Evolutionary conservation across 2,797 vertebrate genomes (phyloP), one percentile per base, ranked within the genome.

Genomic region (Paguma larvata): DNA sequence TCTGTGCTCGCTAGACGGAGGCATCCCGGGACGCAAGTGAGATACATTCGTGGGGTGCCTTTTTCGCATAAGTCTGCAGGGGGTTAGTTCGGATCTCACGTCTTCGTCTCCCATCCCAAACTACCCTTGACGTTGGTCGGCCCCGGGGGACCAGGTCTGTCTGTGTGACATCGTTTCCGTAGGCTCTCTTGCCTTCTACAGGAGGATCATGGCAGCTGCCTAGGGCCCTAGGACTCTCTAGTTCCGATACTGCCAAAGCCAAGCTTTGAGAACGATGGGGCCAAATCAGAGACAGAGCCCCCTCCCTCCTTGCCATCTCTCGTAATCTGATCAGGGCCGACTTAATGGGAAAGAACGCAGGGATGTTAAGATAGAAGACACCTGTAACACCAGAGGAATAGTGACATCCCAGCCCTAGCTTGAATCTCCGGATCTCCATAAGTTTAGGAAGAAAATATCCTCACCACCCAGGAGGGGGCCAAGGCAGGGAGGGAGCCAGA

Each of bases 121-220:
- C 6, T 1, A 25, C 53, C 19, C 53, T 77, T 21, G 85, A 48
- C 0, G 0, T 9, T 4, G 9, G 65, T n/a, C 13, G 30, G 67
- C 34, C 27, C 30, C 46, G 9, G 16, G 32, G 38, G 19, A 13
- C 51, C 18, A 51, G 30, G 32, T 34, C 63, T 23, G 14, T 9
- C 30, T 0, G 5, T 9, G 5, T 1, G 56, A 30, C 16, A 10
- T 16, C 10, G 2, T 85, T 62, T 73, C 32, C 80, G 27, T 0
- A 70, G 30, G 84, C 41, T 23, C 2, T 12, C 59, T 56, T 92
- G 72, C 41, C 56, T 46, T 59, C 53, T 41, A 4, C 2, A 53
- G 51, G 68, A 63, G 19, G 21, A 16, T 32, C 13, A 3, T 15
- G 85, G 89, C 92, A 15, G 59, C 63, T 38, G 48, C 82, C 19